A percentile compares a stretch with the other conserved stretches of the same genome.
phyloP scores from a whole-genome alignment of 2,113 vertebrate species.

The Poicephalus gulielmi region DNA sequence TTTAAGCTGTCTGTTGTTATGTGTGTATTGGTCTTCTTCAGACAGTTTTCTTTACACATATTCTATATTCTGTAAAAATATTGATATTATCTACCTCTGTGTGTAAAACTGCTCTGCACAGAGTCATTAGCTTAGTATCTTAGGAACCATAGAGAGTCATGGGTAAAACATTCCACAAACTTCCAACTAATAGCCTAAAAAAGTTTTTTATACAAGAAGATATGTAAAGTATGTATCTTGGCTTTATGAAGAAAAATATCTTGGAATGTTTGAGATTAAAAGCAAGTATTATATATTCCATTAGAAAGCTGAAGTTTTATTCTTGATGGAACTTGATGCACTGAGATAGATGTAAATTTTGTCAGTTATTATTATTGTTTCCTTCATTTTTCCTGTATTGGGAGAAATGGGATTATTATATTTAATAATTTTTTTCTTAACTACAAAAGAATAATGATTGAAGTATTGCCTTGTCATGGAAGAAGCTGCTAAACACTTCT shows the following conservation, averaged over 20 bases:
- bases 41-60: not conserved
- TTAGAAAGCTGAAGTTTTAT: not conserved
- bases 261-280: not conserved
- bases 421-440: not conserved
- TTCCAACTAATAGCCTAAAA: not conserved
- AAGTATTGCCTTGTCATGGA: not conserved
- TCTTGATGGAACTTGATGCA: not conserved
- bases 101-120: not conserved
- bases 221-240: not conserved
- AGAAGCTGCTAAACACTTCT: not conserved
- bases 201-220: not conserved
- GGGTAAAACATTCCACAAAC: not conserved
- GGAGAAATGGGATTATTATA: not conserved
- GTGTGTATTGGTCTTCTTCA: not conserved
- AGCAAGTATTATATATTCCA: not conserved
- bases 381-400: not conserved
- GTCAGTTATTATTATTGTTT: not conserved
- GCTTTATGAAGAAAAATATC: not conserved
- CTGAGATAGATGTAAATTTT: not conserved
- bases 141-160: not conserved
- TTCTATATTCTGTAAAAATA: not conserved
- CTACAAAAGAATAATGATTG: not conserved
- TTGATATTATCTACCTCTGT: not conserved
- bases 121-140: not conserved
- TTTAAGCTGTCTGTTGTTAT: not conserved